Conservation (phyloP, 2,888 invertebrate species). For the Chesias legatella region DNA sequence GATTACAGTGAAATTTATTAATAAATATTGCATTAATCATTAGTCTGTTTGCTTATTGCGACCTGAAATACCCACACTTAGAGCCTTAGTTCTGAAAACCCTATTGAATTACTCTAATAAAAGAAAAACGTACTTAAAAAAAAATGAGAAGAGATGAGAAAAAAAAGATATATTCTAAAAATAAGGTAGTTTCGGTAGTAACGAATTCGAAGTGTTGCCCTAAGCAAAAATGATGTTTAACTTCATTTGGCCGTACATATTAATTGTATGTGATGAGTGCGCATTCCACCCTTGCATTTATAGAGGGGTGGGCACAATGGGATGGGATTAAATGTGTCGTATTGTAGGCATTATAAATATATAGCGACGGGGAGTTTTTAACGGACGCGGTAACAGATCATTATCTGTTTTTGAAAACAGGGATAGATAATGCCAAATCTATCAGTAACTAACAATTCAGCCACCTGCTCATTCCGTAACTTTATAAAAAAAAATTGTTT, state of each 20-base stretch:
- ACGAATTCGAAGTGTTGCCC: not conserved
- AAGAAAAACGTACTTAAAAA: too few relatives aligned
- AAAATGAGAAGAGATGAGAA: too few relatives aligned
- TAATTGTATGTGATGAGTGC: constrained; percentile 67
- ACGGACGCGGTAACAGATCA: not conserved
- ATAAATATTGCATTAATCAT: constrained; percentile 79
- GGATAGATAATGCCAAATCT: too few relatives aligned
- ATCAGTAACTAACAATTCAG: too few relatives aligned
- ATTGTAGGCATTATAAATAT: constrained; percentile 68
- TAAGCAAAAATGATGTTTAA: constrained; percentile 54
- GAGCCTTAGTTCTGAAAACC: too few relatives aligned
- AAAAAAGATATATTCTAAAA: too few relatives aligned
- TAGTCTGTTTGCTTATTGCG: constrained; percentile 39
- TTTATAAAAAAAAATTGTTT: too few relatives aligned
- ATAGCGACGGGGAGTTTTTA: constrained; percentile 28
- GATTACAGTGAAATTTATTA: constrained; percentile 78
- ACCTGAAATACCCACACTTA: constrained; percentile 24
- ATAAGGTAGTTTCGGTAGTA: too few relatives aligned
- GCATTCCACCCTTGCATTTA: constrained; percentile 33
- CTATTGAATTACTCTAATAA: too few relatives aligned
- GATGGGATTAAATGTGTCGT: constrained; percentile 73
- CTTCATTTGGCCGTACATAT: constrained; percentile 67
- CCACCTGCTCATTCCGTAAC: too few relatives aligned
- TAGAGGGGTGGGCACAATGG: constrained; percentile 59
- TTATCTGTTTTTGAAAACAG: constrained; percentile 23